Base-by-base conservation (phyloP, 1,140 invertebrate genomes). In the Pristionchus pacificus region DNA sequence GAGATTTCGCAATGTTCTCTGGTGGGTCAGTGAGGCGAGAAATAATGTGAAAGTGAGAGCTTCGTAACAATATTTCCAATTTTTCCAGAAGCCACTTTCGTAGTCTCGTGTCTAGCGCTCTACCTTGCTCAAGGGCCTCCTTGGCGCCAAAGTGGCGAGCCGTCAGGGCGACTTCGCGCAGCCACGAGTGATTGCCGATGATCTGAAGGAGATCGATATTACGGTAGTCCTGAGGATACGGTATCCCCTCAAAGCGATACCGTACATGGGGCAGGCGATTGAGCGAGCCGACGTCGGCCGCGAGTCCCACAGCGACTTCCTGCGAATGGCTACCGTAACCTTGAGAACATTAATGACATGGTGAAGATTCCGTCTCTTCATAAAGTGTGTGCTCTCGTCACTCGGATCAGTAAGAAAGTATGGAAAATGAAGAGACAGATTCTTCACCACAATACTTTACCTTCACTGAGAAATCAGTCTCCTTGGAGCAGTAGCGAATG, bases 251-350 rank as follows among this genome's bases (percentile, higher is more conserved):
- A 10, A 49, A 10, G 38, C 6, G 38, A 49, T 10, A 49, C 38
- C 38, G 19, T 49, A 49, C 38, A 49, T 49, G 38, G 14, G 93
- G 93, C 29, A 98, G 85, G 77, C 94, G 88, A 85, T 98, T 95
- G 32, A 98, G 85, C 1, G 90, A 90, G 29, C 95, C 95, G 33
- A 97, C 90, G 87, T 98, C 95, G 62, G 95, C 93, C 60, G 94
- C 92, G 85, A 97, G 87, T 1, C 93, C 93, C 68, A 87, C 71
- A 64, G 87, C 85, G 2, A 86, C 81, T 77, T 87, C 86, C 85
- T 87, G n/a, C n/a, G n/a, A n/a, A n/a, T n/a, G n/a, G n/a, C n/a
- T n/a, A n/a, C n/a, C n/a, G n/a, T n/a, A n/a, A n/a, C n/a, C n/a
- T n/a, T n/a, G n/a, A n/a, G n/a, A n/a, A n/a, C n/a, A n/a, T n/a